phyloP scores from a whole-genome alignment of 1,140 invertebrate species.

The Zaprionus nigranus region DNA sequence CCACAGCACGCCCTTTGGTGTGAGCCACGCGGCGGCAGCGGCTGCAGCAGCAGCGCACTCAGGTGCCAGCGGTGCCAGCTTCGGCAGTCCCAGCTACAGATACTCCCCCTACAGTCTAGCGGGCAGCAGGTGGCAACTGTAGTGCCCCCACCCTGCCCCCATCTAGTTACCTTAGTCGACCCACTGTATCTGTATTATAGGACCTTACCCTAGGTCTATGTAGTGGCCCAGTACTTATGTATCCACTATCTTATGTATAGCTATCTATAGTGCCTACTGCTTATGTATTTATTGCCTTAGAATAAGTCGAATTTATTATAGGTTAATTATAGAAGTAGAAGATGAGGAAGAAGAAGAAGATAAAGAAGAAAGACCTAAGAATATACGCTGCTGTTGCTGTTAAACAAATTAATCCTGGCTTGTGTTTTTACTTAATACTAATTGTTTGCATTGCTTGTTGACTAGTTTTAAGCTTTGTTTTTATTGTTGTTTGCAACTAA shows the following conservation, averaged over 20 bases:
- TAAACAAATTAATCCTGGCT: slow-evolving; percentile 72
- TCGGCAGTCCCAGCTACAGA: slow-evolving; percentile 82
- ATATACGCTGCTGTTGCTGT: slow-evolving; percentile 78
- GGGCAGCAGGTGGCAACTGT: slow-evolving; percentile 84
- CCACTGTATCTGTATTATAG: slow-evolving; percentile 17
- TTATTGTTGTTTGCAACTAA: slow-evolving; percentile 19
- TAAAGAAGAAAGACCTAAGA: slow-evolving; percentile 55
- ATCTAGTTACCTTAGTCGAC: neutral
- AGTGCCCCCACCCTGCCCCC: slow-evolving; percentile 21
- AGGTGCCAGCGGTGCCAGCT: slow-evolving; percentile 56
- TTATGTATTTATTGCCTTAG: slow-evolving; percentile 77
- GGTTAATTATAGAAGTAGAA: slow-evolving; percentile 47
- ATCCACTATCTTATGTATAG: slow-evolving; percentile 30
- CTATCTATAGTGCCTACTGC: slow-evolving; percentile 73
- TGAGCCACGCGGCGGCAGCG: slow-evolving; percentile 70
- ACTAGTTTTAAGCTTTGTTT: slow-evolving; percentile 55
- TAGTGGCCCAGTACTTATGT: slow-evolving; percentile 18
- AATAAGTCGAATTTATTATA: slow-evolving; percentile 74
- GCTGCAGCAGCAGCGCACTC: slow-evolving; percentile 60
- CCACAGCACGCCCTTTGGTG: slow-evolving; percentile 82
- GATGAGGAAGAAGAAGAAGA: slow-evolving; percentile 29
- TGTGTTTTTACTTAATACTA: slow-evolving; percentile 78
- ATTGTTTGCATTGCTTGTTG: slow-evolving; percentile 61
- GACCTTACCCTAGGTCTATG: neutral
- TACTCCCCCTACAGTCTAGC: slow-evolving; percentile 81